These are phyloP conservation scores for Buceros bicornis DNA, from an alignment of 2,797 vertebrate species.

Conservation along the genomic window DNA sequence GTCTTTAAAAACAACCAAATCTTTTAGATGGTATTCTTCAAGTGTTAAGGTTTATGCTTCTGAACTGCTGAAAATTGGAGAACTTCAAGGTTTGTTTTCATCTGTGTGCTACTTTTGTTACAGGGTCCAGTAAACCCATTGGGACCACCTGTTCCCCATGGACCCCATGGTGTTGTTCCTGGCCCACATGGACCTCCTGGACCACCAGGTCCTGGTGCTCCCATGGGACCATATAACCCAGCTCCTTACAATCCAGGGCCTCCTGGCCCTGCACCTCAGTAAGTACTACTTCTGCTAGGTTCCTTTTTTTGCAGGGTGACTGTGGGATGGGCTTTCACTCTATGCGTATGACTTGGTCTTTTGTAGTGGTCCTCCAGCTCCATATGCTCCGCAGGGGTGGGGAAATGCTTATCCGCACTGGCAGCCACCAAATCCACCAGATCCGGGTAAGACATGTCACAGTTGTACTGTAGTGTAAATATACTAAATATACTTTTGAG, in stretches of 20 bases:
- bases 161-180: conserved; percentile 96
- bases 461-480: background rate
- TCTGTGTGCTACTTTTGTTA: background rate
- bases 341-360: background rate
- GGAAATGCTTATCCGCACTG: conserved; percentile 98
- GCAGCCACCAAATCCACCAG: conserved; percentile 95
- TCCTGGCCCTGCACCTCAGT: conserved; percentile 94
- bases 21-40: background rate
- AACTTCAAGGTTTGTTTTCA: background rate
- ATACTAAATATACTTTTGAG: background rate
- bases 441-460: conserved; percentile 89
- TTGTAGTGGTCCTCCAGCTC: conserved; percentile 93
- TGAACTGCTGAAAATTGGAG: background rate
- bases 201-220: conserved; percentile 93
- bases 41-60: background rate
- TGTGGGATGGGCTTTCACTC: background rate
- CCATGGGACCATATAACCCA: conserved; percentile 98
- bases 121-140: conserved; percentile 97
- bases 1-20: background rate
- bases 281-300: conserved; percentile 73
- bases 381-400: conserved; percentile 97
- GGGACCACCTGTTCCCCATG: conserved; percentile 95
- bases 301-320: background rate
- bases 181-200: conserved; percentile 96
- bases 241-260: conserved; percentile 97